Evolutionary conservation across 2,797 vertebrate genomes (phyloP), one percentile per base, ranked within the genome.

Genomic region (Sebastes kiyomatsui): DNA sequence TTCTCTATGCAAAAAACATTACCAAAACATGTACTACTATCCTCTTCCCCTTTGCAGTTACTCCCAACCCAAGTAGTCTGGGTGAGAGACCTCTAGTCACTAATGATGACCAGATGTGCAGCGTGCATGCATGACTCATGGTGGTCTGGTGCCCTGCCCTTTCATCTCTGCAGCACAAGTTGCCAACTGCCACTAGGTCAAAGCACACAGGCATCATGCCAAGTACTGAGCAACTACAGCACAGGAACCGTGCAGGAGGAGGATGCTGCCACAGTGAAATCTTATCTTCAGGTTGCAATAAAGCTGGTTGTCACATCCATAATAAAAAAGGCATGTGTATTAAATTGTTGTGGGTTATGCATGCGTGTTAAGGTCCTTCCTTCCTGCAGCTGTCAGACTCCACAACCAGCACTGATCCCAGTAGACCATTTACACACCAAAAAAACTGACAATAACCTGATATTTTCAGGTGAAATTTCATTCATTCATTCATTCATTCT

Each of bases 31-130:
- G 78, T 76, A 22, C 18, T 56, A 38, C 55, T 22, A 1, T 25
- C 49, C 35, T 35, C 52, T 22, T 6, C 12, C 38, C 55, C 62
- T 30, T 55, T 11, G 70, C 14, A 80, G 70, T 14, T 46, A 58
- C 13, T 28, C 56, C 38, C 28, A 16, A 66, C 79, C 56, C 67
- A 52, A 66, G 55, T 59, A 59, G 74, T 20, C 81, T 49, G 75
- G 42, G 76, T 70, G 62, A 82, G 77, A 75, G 77, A 75, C 65
- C 71, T 75, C 60, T 67, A 69, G 76, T 67, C 72, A 35, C 81
- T 84, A 88, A 93, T 77, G 23, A 72, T 32, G 82, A 75, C 74
- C 88, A 91, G 88, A 91, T 93, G 90, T 93, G 89, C 42, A 3
- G 65, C 10, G 69, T 75, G 81, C 67, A 52, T n/a, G 49, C 49